A percentile compares a stretch with the other conserved stretches of the same genome.
Evolutionary conservation across 2,888 invertebrate species (phyloP).

Genomic region (Antheraea yamamai): DNA sequence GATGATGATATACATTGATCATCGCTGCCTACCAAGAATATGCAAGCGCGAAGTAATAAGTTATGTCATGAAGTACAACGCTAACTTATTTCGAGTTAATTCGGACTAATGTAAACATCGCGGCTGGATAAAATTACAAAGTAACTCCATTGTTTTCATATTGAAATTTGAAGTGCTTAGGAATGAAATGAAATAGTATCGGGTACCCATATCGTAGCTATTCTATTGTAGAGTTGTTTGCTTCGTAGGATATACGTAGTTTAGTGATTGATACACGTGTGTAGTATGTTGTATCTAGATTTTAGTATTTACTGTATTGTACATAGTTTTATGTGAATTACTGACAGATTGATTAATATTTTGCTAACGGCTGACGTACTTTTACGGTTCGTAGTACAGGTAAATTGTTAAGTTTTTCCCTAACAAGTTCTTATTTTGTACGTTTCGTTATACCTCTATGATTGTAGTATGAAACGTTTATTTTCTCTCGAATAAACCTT

Average conservation of each 20-base stretch:
- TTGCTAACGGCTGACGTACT: background rate
- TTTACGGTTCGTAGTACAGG: background rate
- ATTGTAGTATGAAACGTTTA: background rate
- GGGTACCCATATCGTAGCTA: slow-evolving; percentile 72
- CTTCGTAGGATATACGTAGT: background rate
- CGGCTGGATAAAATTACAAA: background rate
- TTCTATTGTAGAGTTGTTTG: slow-evolving; percentile 30
- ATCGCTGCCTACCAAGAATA: background rate
- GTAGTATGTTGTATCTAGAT: background rate
- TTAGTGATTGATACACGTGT: background rate
- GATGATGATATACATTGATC: background rate
- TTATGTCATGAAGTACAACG: background rate
- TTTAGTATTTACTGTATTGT: background rate
- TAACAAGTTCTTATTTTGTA: background rate
- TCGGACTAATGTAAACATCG: background rate
- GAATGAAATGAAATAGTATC: slow-evolving; percentile 42
- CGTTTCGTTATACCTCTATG: background rate
- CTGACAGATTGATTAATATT: background rate
- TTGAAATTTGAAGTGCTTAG: slow-evolving; percentile 53
- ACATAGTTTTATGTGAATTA: background rate
- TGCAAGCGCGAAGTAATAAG: background rate
- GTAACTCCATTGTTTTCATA: background rate
- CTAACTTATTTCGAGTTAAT: background rate
- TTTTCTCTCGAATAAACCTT: background rate
- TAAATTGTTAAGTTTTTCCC: background rate